Evolutionary conservation across 1,140 invertebrate genomes (phyloP).

Genomic region (Drosophila melanica): DNA sequence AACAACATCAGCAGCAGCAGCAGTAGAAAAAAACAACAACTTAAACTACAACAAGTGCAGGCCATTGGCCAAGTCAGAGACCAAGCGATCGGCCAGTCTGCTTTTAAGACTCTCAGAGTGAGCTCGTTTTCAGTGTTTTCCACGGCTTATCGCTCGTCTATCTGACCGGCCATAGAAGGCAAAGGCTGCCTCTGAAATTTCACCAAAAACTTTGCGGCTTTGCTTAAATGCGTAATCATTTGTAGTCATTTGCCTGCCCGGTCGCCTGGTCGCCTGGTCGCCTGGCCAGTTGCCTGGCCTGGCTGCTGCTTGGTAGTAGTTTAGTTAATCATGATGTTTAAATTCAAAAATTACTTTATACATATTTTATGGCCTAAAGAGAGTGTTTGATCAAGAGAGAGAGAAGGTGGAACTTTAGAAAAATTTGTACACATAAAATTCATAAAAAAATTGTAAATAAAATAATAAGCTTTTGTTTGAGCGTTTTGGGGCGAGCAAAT

Average conservation of each 20-base stretch:
- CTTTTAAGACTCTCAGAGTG: constrained; percentile 56
- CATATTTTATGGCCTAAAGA: constrained; percentile 41
- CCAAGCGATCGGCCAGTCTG: constrained; percentile 46
- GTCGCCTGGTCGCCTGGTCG: constrained; percentile 24
- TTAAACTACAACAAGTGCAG: constrained; percentile 62
- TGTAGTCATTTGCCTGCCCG: constrained; percentile 69
- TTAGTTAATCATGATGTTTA: constrained; percentile 78
- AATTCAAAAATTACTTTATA: constrained; percentile 79
- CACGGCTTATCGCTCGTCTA: constrained; percentile 40
- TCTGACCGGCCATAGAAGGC: constrained; percentile 51
- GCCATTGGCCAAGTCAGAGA: constrained; percentile 48
- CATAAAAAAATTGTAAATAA: constrained; percentile 62
- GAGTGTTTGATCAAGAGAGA: not conserved
- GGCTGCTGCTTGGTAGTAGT: constrained; percentile 59
- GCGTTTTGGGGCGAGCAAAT: constrained; percentile 74
- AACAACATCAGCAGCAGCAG: constrained; percentile 35
- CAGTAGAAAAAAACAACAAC: constrained; percentile 24
- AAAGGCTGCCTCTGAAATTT: constrained; percentile 49
- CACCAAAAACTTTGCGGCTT: constrained; percentile 52
- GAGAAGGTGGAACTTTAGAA: not conserved
- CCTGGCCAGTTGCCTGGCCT: constrained; percentile 19
- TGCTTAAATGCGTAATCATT: constrained; percentile 69
- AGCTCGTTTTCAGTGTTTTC: constrained; percentile 71
- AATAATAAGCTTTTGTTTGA: constrained; percentile 75
- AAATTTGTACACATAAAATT: constrained; percentile 36